Conservation (phyloP, 2,113 vertebrate genomes). For the Conger conger region DNA sequence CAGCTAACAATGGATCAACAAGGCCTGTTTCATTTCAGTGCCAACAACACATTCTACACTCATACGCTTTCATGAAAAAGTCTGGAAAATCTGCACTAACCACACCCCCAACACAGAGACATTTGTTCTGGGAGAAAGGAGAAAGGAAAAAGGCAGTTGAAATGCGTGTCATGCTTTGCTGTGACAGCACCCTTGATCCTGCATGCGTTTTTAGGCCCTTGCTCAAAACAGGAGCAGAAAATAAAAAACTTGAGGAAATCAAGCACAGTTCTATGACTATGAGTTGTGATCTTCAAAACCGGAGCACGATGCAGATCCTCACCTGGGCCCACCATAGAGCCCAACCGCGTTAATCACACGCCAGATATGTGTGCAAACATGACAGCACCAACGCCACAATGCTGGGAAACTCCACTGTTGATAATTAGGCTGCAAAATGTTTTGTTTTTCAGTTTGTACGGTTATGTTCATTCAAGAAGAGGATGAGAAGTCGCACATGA, state of each 20-base stretch:
- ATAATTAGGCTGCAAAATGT: constrained; percentile 1
- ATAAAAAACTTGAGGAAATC: neutral
- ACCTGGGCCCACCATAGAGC: neutral
- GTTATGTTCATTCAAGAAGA: neutral
- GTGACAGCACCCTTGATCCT: neutral
- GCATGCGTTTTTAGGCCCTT: neutral
- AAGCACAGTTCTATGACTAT: neutral
- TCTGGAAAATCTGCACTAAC: neutral
- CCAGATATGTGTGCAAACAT: neutral
- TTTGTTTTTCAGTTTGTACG: neutral
- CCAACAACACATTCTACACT: neutral
- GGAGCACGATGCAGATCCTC: neutral
- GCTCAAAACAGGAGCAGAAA: constrained; percentile 11
- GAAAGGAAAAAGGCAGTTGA: neutral
- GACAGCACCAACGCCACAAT: neutral
- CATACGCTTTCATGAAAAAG: neutral
- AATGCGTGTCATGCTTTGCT: neutral
- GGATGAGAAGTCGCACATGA: neutral
- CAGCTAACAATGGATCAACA: neutral
- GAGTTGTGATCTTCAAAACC: neutral
- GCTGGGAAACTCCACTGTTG: neutral
- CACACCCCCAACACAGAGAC: constrained; percentile 2
- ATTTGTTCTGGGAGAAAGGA: neutral
- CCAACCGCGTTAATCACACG: neutral
- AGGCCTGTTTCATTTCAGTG: neutral